phyloP scores from a whole-genome alignment of 2,888 invertebrate species.

The Phoenoteleia sp. region DNA sequence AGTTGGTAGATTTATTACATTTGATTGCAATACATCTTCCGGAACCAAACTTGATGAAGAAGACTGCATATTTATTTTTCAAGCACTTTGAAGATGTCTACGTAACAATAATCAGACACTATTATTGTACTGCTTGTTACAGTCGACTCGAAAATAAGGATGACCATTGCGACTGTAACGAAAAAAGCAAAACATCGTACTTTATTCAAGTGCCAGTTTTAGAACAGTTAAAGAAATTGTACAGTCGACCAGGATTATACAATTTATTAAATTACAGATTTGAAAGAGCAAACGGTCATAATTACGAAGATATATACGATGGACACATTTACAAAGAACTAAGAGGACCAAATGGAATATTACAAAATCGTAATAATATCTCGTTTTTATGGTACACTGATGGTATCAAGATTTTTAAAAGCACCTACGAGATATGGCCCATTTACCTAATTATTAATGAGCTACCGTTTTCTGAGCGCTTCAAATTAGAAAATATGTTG shows the following conservation, averaged over 20 bases:
- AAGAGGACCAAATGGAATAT: background rate
- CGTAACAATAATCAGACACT: background rate
- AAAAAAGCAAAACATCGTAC: background rate
- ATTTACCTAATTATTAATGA: slow-evolving; percentile 63
- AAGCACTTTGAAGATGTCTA: background rate
- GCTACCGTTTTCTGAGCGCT: slow-evolving; percentile 50
- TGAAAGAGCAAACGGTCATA: background rate
- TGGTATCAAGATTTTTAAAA: slow-evolving; percentile 63
- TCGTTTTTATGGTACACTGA: slow-evolving; percentile 32
- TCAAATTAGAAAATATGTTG: slow-evolving; percentile 58
- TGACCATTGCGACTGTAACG: background rate
- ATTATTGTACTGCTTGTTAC: background rate
- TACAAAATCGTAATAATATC: background rate
- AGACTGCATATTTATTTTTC: background rate
- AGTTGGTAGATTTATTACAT: background rate
- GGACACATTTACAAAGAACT: background rate
- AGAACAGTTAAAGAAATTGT: background rate
- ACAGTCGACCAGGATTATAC: slow-evolving; percentile 1
- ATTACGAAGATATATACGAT: slow-evolving; percentile 8
- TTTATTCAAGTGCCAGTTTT: background rate
- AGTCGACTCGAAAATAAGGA: background rate
- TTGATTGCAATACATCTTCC: background rate
- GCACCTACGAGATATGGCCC: slow-evolving; percentile 56
- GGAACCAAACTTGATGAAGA: background rate
- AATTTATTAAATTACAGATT: background rate